These are phyloP conservation scores for Aradus depressus DNA, from an alignment of 2,888 invertebrate genomes.

Conservation along the genomic window DNA sequence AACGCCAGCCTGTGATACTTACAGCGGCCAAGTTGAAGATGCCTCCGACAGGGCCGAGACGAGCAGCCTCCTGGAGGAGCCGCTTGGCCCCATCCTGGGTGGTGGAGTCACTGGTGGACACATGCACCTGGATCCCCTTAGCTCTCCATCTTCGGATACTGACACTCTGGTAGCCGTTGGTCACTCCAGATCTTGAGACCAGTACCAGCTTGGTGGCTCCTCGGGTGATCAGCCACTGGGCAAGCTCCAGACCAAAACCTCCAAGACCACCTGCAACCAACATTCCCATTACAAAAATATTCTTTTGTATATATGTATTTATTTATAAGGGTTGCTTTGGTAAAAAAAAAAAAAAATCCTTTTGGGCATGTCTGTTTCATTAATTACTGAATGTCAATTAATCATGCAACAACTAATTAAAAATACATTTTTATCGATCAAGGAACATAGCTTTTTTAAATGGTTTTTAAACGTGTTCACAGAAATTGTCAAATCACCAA, in stretches of 20 bases:
- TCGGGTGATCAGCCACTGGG: slow-evolving; percentile 73
- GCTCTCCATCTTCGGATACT: slow-evolving; percentile 52
- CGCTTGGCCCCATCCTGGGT: slow-evolving; percentile 36
- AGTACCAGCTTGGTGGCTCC: slow-evolving; percentile 76
- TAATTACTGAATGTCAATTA: too few relatives aligned
- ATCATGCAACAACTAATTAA: too few relatives aligned
- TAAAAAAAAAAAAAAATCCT: too few relatives aligned
- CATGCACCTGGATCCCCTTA: slow-evolving; percentile 36
- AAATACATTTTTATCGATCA: too few relatives aligned
- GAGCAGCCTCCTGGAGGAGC: slow-evolving; percentile 34
- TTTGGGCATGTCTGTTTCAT: too few relatives aligned
- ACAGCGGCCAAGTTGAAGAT: slow-evolving; percentile 93
- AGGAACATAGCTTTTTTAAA: too few relatives aligned
- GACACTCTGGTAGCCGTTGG: slow-evolving; percentile 82
- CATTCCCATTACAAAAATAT: too few relatives aligned
- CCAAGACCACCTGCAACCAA: slow-evolving; percentile 65
- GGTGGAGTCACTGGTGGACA: slow-evolving; percentile 37
- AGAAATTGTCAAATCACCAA: too few relatives aligned
- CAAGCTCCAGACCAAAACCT: slow-evolving; percentile 89
- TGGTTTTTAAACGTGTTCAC: too few relatives aligned
- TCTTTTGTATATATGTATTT: too few relatives aligned
- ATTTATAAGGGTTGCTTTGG: too few relatives aligned
- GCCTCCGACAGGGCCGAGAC: slow-evolving; percentile 48
- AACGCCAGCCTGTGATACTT: slow-evolving; percentile 27
- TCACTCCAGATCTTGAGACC: slow-evolving; percentile 78